Base-by-base conservation (phyloP, 2,888 invertebrate genomes). In the Oscheius sp. region DNA sequence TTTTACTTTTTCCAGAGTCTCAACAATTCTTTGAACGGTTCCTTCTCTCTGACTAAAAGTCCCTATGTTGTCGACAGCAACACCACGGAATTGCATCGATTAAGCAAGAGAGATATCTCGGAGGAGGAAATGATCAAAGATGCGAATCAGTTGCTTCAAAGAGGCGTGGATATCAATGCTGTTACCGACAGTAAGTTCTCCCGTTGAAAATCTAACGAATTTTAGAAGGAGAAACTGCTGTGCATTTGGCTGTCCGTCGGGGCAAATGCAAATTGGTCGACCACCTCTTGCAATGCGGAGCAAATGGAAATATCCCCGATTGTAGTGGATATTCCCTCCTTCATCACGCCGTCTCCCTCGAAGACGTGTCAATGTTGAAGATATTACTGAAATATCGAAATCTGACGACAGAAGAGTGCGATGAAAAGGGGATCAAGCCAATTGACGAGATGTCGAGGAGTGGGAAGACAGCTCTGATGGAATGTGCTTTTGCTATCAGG, bases 401-500 rank as follows among this genome's bases (percentile, higher is more conserved):
- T 3, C 2, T 29, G 13, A 58, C 58, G 16, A 29, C n/a, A 3
- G n/a, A 16, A 35, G 58, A 27, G n/a, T 21, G 27, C 27, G 18
- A 16, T 13, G 61, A 61, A 21, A 43, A 35, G 61, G 25, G 41
- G 1, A n/a, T n/a, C 18, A 18, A 21, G 21, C 12, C n/a, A 16
- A 61, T 61, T 18, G 61, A 61, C 43, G 45, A 41, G 43, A 0
- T 41, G 41, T 61, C 61, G 18, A 18, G 18, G 2, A 61, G 61
- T 43, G 61, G 61, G 41, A 61, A 43, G 43, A 61, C 61, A 13
- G 43, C 61, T 18, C 43, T 61, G 9, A 61, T 61, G 61, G 61
- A 61, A n/a, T 61, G 61, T 21, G 61, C 61, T 18, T 43, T 61
- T 6, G 5, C 7, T 3, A 2, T 16, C 5, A 23, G 9, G 7